Evolutionary conservation across 2,797 vertebrate genomes (phyloP).

Genomic region (Anniella stebbinsi): DNA sequence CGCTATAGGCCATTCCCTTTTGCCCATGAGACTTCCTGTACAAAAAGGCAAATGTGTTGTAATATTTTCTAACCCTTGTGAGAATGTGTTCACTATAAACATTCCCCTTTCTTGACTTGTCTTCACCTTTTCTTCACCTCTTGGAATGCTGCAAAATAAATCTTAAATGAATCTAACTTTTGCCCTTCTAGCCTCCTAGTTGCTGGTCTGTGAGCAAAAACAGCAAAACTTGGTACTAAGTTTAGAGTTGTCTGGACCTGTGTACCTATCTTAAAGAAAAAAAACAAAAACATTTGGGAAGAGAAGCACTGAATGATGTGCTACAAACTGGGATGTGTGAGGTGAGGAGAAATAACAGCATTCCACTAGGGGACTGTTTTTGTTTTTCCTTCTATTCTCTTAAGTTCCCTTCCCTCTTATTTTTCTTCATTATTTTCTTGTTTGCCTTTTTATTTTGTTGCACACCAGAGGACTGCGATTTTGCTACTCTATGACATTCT

Average conservation of each 20-base stretch:
- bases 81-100: constrained; percentile 26
- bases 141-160: constrained; percentile 19
- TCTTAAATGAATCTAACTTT: constrained; percentile 50
- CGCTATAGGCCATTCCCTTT: constrained; percentile 33
- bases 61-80: constrained; percentile 32
- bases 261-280: not conserved
- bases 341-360: not conserved
- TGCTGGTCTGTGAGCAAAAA: constrained; percentile 26
- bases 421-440: constrained; percentile 13
- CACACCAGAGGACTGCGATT: constrained; percentile 25
- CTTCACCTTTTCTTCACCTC: constrained; percentile 39
- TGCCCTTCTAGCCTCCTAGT: constrained; percentile 39
- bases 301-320: constrained; percentile 1
- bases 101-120: constrained; percentile 24
- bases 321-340: not conserved
- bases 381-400: not conserved
- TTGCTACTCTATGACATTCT: constrained; percentile 41
- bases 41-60: constrained; percentile 1
- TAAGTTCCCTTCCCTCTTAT: not conserved
- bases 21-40: constrained; percentile 25
- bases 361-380: constrained; percentile 26
- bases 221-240: not conserved
- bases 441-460: constrained; percentile 11
- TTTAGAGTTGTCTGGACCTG: constrained; percentile 29
- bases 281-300: not conserved